Conservation (phyloP, 2,113 vertebrate genomes). For the Aptenodytes forsteri region DNA sequence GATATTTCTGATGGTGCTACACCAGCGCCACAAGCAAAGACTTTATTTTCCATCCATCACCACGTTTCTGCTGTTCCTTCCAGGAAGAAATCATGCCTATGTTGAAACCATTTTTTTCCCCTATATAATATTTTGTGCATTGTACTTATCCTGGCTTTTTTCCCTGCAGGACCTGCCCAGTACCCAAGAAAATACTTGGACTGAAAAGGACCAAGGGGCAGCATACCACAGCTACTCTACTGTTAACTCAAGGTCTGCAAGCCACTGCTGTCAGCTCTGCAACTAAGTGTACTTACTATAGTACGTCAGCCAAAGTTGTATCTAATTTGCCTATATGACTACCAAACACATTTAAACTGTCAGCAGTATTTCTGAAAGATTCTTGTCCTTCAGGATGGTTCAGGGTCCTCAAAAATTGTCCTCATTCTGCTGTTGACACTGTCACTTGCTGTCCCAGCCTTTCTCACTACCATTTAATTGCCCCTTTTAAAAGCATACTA, state of each 20-base stretch:
- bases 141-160: neutral
- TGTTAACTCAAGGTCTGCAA: neutral
- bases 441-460: neutral
- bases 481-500: neutral
- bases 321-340: neutral
- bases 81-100: neutral
- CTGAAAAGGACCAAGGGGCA: neutral
- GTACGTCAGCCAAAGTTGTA: neutral
- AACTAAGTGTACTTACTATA: neutral
- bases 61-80: neutral
- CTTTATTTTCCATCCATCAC: neutral
- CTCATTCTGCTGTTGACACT: neutral
- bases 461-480: neutral
- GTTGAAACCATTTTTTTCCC: neutral
- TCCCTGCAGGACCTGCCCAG: neutral
- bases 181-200: neutral
- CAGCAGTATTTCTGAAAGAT: neutral
- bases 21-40: neutral
- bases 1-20: neutral
- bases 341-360: neutral
- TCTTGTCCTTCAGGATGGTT: neutral
- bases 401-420: neutral
- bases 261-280: neutral
- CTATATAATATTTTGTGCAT: neutral
- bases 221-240: neutral